These are phyloP conservation scores for Cydia fagiglandana DNA, from an alignment of 1,140 invertebrate genomes.

Conservation along the genomic window DNA sequence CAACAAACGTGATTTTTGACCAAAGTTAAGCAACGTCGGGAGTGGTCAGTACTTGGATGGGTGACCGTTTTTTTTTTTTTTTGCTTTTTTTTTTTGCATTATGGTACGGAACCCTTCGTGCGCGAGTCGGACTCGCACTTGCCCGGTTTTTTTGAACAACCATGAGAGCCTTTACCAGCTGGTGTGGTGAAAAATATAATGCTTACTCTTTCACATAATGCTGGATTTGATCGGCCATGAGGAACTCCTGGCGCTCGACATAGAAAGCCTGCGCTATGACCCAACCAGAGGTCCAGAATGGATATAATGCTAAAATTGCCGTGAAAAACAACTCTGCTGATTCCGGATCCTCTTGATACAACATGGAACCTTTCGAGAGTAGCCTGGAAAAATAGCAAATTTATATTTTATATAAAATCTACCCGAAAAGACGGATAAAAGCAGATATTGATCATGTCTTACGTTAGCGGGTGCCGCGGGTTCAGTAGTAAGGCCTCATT, in stretches of 20 bases:
- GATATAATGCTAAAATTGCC: slow-evolving; percentile 52
- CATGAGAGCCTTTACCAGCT: too few species aligned
- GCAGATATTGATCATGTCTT: slow-evolving; percentile 23
- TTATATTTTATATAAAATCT: too few species aligned
- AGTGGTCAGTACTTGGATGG: too few species aligned
- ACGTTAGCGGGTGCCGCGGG: slow-evolving; percentile 62
- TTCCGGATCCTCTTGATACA: slow-evolving; percentile 55
- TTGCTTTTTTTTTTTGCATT: too few species aligned
- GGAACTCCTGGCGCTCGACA: slow-evolving; percentile 49
- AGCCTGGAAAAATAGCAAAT: slow-evolving; percentile 45
- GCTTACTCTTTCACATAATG: slow-evolving; percentile 50
- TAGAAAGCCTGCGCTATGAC: slow-evolving; percentile 57
- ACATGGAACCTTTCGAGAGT: slow-evolving; percentile 56
- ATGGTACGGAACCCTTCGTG: too few species aligned
- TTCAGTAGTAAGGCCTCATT: slow-evolving; percentile 57
- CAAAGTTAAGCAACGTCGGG: too few species aligned
- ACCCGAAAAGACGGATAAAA: not conserved
- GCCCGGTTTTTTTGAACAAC: too few species aligned
- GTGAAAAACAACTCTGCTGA: slow-evolving; percentile 63
- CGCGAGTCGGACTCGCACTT: too few species aligned
- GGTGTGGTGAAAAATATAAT: not conserved
- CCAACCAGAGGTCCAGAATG: slow-evolving; percentile 53
- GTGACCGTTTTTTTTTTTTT: too few species aligned
- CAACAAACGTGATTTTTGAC: too few species aligned
- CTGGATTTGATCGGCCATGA: slow-evolving; percentile 56